Evolutionary conservation across 2,797 vertebrate species (phyloP), one percentile per base, ranked within the genome.

Genomic region (Hydrolagus colliei): DNA sequence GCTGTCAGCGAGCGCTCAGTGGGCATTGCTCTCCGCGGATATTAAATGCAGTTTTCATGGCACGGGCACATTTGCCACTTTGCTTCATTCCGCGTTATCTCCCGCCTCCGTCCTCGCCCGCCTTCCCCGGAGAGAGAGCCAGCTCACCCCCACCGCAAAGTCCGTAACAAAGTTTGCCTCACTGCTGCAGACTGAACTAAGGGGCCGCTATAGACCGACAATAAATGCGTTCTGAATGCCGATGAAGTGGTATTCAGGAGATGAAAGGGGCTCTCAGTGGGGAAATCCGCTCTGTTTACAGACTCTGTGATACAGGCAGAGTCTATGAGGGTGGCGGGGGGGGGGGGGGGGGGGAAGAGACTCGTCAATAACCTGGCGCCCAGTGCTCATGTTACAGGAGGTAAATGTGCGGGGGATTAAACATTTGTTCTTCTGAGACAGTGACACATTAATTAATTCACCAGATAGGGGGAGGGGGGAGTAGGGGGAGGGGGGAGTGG

Each of bases 141-240:
- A n/a, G 61, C 9, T 71, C 14, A 65, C 32, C 27, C 41, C 18
- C 79, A 41, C 7, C 16, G 63, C 12, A 32, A 68, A 82, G 79
- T 68, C 79, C 16, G 32, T 82, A 18, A 65, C 14, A 82, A 82
- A 82, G 63, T 65, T 82, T 79, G 87, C 63, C 62, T 86, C 76
- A 63, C 86, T 68, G 87, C 89, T 89, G 88, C 90, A 88, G 88
- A 88, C 1, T 89, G 92, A 91, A 92, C 93, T 91, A 93, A 90
- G 92, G 89, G 90, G 88, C 91, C 90, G 91, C 91, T 91, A 90
- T 91, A 93, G 91, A 94, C 92, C 90, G 90, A 89, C 90, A 88
- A 86, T 85, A 86, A 92, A 88, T 94, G 93, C 93, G 93, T 93
- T 91, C 90, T 77, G 94, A 95, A 97, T 95, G 92, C 91, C 89